These are phyloP conservation scores for Marasmarcha lunaedactyla DNA, from an alignment of 2,888 invertebrate species.

Conservation along the genomic window DNA sequence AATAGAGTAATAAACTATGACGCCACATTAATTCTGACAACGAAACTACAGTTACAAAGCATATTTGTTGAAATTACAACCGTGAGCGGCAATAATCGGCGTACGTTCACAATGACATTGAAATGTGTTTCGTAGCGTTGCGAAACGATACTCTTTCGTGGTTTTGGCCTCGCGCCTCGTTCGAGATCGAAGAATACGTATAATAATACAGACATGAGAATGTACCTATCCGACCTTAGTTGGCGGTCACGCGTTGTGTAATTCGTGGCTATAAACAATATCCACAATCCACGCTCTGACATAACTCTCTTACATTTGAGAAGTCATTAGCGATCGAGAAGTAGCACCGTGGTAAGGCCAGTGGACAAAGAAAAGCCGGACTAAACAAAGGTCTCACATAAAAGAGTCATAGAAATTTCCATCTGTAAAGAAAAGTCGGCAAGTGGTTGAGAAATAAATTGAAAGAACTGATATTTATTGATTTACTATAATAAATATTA, in stretches of 20 bases:
- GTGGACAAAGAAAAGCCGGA: not conserved
- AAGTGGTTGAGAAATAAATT: too few species aligned
- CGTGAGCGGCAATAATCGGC: conserved; percentile 6
- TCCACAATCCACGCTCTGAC: conserved; percentile 27
- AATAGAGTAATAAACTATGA: too few species aligned
- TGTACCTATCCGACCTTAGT: conserved; percentile 52
- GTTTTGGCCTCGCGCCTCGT: conserved; percentile 45
- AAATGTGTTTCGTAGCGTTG: conserved; percentile 41
- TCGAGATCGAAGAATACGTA: conserved; percentile 65
- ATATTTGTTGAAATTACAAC: too few species aligned
- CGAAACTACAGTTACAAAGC: too few species aligned
- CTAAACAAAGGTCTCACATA: too few species aligned
- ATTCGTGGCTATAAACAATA: conserved; percentile 53
- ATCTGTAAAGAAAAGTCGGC: too few species aligned
- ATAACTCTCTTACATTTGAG: conserved; percentile 16
- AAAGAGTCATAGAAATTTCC: too few species aligned
- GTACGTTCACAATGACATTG: conserved; percentile 50
- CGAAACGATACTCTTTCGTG: conserved; percentile 65
- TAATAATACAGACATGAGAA: conserved; percentile 59
- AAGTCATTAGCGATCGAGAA: conserved; percentile 17
- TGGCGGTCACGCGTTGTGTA: conserved; percentile 64
- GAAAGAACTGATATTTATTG: too few species aligned
- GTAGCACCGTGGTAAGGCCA: too few species aligned
- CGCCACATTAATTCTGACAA: too few species aligned
- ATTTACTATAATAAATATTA: too few species aligned